These are phyloP conservation scores for Vespertilio murinus DNA, from an alignment of 2,797 vertebrate genomes.

Conservation along the genomic window DNA sequence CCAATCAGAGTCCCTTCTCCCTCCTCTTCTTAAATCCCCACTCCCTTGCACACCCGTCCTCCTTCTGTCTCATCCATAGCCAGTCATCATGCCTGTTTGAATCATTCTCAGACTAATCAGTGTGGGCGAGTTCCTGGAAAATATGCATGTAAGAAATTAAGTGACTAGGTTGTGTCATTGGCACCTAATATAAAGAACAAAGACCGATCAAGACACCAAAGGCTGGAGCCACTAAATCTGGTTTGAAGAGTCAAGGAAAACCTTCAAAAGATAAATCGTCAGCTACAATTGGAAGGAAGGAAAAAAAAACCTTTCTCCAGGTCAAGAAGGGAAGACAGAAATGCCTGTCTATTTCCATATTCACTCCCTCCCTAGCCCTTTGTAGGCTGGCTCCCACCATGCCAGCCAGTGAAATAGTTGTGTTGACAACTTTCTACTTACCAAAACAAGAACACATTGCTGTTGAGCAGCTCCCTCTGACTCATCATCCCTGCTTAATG, in stretches of 20 bases:
- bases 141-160: not conserved
- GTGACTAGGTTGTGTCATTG: not conserved
- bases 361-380: not conserved
- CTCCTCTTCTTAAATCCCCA: not conserved
- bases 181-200: not conserved
- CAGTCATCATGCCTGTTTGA: not conserved
- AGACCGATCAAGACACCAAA: not conserved
- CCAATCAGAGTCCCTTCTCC: not conserved
- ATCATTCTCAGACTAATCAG: not conserved
- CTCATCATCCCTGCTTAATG: no score
- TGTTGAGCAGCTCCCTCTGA: not conserved
- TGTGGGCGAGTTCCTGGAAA: not conserved
- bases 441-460: not conserved
- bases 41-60: no score
- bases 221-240: not conserved
- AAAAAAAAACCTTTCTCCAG: no score
- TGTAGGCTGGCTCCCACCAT: not conserved
- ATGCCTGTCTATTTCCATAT: not conserved
- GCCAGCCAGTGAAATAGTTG: fast-evolving
- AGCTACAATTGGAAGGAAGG: not conserved
- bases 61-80: not conserved
- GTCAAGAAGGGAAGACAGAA: not conserved
- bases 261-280: no score
- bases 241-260: not conserved
- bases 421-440: not conserved